Evolutionary conservation across 1,140 invertebrate species (phyloP), one percentile per base, ranked within the genome.

Genomic region (Tigriopus japonicus): DNA sequence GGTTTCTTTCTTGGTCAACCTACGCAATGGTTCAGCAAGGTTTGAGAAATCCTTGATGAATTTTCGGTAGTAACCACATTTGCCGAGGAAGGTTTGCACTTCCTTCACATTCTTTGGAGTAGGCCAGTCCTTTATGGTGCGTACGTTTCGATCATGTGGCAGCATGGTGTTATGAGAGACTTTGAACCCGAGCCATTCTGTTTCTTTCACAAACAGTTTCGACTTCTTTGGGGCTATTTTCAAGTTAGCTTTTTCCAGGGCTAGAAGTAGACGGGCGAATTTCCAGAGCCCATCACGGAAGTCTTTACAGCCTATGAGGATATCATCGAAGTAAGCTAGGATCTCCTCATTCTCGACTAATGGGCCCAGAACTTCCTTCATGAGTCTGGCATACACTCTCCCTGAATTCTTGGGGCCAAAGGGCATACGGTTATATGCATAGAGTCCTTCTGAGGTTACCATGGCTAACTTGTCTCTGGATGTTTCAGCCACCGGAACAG

Each of bases 391-490:
- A 51, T 51, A 51, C 15, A 23, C 21, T 3, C 3, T 51, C 21
- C 45, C 45, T 7, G 15, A 51, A 54, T 54, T 54, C 52, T 54
- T 54, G 14, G 52, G 52, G n/a, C 52, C 52, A 54, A 54, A 54
- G 14, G 52, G 52, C 52, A 54, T 54, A 5, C 21, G 6, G 19
- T 23, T 23, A 28, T 23, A 54, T 21, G 21, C 13, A 21, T 54
- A 54, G 14, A 28, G 21, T 3, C 52, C 52, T 12, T 23, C 21
- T 3, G 52, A 6, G n/a, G 52, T 23, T 6, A 54, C 14, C 35
- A 54, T 54, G 35, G 14, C 35, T 7, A 54, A 6, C 35, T 54
- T 54, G 14, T 54, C 52, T 3, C 35, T 5, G 35, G 21, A 19
- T 23, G 5, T 28, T 23, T 54, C 24, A 5, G 3, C 35, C 21